Evolutionary conservation across 2,888 invertebrate species (phyloP).

Genomic region (Mythimna ferrago): DNA sequence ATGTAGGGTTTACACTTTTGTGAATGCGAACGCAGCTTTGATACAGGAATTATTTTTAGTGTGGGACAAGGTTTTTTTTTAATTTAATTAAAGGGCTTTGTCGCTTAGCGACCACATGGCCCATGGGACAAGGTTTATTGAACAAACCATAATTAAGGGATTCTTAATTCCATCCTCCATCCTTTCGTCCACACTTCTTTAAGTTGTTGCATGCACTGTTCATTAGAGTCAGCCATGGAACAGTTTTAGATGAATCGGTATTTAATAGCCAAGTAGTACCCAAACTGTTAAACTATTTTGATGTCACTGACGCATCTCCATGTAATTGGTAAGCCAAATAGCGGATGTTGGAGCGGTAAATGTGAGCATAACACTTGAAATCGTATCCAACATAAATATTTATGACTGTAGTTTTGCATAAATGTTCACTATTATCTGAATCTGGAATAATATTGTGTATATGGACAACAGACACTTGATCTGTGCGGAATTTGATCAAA

Average conservation of each 20-base stretch:
- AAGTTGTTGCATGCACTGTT: too few species aligned
- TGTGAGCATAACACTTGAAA: slow-evolving; percentile 30
- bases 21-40: too few species aligned
- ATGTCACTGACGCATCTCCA: slow-evolving; percentile 17
- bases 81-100: too few species aligned
- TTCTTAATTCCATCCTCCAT: too few species aligned
- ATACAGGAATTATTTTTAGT: too few species aligned
- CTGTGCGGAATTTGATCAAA: background rate
- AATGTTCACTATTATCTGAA: background rate
- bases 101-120: too few species aligned
- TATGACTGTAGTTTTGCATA: slow-evolving; percentile 16
- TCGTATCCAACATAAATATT: slow-evolving; percentile 13
- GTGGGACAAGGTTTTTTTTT: too few species aligned
- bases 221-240: too few species aligned
- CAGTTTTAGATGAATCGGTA: background rate
- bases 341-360: slow-evolving; percentile 18
- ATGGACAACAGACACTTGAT: background rate
- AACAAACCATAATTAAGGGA: too few species aligned
- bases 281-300: slow-evolving; percentile 6
- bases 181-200: too few species aligned
- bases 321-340: slow-evolving; percentile 19
- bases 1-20: too few species aligned
- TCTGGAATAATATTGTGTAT: background rate
- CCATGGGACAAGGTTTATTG: too few species aligned
- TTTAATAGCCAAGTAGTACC: background rate